Percentiles rank a stretch among this genome's conserved stretches.
Conservation (phyloP, 1,140 invertebrate genomes). For the Aphidius ervi region DNA sequence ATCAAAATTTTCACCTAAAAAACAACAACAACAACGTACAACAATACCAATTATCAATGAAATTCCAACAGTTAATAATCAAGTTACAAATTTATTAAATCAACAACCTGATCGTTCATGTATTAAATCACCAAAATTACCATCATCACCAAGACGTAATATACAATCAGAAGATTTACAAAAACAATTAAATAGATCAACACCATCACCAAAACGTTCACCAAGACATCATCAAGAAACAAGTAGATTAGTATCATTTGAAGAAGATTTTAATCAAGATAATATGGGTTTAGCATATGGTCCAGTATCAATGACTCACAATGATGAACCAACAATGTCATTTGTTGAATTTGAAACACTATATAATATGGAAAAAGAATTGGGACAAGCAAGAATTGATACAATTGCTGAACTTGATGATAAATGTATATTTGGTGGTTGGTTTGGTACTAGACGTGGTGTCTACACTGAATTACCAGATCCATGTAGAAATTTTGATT, state of each 20-base stretch:
- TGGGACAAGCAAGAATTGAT: constrained; percentile 30
- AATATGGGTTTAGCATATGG: constrained; percentile 33
- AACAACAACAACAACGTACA: constrained; percentile 22
- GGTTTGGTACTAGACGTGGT: constrained; percentile 30
- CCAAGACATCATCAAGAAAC: constrained; percentile 18
- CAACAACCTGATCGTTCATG: constrained; percentile 7
- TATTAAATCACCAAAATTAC: constrained; percentile 9
- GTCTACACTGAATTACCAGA: constrained; percentile 40
- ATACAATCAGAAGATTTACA: constrained; percentile 20
- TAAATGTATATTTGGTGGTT: constrained; percentile 31
- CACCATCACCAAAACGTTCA: constrained; percentile 25
- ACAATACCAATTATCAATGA: constrained; percentile 19
- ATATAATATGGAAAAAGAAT: constrained; percentile 41
- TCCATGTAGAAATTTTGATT: constrained; percentile 24
- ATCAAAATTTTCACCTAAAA: constrained; percentile 26
- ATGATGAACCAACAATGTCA: constrained; percentile 35
- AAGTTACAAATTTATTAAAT: background rate
- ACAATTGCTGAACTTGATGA: constrained; percentile 31
- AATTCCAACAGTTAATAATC: background rate
- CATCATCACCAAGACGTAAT: constrained; percentile 16
- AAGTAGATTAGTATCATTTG: background rate
- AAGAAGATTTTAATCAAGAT: constrained; percentile 26
- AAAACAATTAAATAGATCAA: constrained; percentile 21
- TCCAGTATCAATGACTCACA: constrained; percentile 18
- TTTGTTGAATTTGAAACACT: constrained; percentile 42